Conservation (phyloP, 2,888 invertebrate genomes). For the Lordiphosa fenestrarum region DNA sequence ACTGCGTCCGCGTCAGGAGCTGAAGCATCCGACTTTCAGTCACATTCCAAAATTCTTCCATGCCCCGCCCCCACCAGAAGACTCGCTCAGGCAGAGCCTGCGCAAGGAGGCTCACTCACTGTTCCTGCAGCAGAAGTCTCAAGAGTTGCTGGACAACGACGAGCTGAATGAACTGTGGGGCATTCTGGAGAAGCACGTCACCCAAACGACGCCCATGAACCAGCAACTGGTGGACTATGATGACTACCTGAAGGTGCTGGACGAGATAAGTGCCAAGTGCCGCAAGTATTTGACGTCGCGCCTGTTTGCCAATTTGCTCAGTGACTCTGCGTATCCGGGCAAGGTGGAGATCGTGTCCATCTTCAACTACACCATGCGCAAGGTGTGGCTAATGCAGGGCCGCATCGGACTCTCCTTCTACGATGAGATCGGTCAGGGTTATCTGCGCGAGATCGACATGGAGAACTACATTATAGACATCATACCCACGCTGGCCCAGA, state of each 20-base stretch:
- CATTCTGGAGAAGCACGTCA: conserved; percentile 88
- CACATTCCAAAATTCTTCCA: conserved; percentile 89
- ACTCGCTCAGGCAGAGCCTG: conserved; percentile 88
- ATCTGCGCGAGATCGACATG: conserved; percentile 92
- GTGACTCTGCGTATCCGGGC: conserved; percentile 89
- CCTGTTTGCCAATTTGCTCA: conserved; percentile 93
- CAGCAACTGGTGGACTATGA: conserved; percentile 92
- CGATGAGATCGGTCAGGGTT: conserved; percentile 95
- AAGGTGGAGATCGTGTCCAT: conserved; percentile 93
- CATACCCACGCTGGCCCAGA: conserved; percentile 93
- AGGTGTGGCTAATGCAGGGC: conserved; percentile 97
- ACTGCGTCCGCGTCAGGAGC: conserved; percentile 20
- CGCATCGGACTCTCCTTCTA: conserved; percentile 95
- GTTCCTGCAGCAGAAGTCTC: conserved; percentile 91
- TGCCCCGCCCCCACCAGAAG: conserved; percentile 88
- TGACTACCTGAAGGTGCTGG: conserved; percentile 90
- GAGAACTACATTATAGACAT: conserved; percentile 97
- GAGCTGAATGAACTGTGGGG: conserved; percentile 93
- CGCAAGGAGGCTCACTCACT: conserved; percentile 94
- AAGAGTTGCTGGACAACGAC: conserved; percentile 91
- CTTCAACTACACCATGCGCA: conserved; percentile 97
- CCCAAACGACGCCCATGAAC: conserved; percentile 86
- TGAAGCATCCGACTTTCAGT: conserved; percentile 78
- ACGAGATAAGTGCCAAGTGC: conserved; percentile 88
- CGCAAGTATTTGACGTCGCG: conserved; percentile 90